These are phyloP conservation scores for Camptogramma bilineatum DNA, from an alignment of 2,888 invertebrate species.

Conservation along the genomic window DNA sequence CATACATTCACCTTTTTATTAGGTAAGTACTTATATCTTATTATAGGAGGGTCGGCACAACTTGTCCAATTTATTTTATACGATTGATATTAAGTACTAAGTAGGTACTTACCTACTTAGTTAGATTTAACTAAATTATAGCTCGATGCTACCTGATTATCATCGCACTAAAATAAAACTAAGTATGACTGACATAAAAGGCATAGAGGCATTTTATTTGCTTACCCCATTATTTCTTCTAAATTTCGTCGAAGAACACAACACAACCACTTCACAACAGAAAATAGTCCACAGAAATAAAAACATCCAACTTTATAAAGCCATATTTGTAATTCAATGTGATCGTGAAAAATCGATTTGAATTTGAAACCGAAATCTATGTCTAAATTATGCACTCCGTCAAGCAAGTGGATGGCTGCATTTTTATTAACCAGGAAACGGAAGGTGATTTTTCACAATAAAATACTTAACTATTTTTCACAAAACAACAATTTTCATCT, in stretches of 20 bases:
- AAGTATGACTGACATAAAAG: no score
- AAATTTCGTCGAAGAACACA: constrained; percentile 50
- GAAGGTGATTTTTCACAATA: neutral
- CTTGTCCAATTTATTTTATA: no score
- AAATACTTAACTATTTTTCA: neutral
- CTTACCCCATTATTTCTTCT: constrained; percentile 68
- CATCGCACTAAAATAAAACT: no score
- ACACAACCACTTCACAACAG: constrained; percentile 65
- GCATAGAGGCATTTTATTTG: constrained; percentile 11
- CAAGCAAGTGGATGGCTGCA: constrained; percentile 71
- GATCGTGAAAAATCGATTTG: constrained; percentile 76
- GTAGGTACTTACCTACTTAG: no score
- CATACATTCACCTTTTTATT: no score
- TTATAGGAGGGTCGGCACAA: no score
- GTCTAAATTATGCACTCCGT: constrained; percentile 66
- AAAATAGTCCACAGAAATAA: constrained; percentile 72
- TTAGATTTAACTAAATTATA: no score
- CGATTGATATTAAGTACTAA: no score
- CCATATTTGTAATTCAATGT: constrained; percentile 82
- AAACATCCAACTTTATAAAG: constrained; percentile 76
- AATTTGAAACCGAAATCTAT: constrained; percentile 69
- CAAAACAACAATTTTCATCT: neutral
- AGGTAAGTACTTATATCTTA: no score
- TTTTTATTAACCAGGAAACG: constrained; percentile 49
- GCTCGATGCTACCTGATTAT: no score